Conservation (phyloP, 2,797 vertebrate species). For the Pantherophis alleghaniensis region DNA sequence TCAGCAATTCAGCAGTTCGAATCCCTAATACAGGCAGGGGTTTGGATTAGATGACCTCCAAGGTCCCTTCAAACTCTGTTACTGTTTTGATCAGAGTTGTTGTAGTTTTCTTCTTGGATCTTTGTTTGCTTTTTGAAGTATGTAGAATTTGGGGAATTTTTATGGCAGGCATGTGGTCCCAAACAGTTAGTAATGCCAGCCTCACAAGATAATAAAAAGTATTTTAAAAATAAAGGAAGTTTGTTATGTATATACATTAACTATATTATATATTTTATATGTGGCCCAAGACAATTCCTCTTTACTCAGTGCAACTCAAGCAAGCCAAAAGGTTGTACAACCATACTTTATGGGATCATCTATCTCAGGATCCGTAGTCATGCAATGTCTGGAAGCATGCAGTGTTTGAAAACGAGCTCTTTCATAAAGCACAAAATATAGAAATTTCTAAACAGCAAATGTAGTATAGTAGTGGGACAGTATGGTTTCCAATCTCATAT, state of each 20-base stretch:
- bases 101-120: not conserved
- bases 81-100: not conserved
- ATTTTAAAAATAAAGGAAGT: not conserved
- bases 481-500: not conserved
- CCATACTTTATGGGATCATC: not conserved
- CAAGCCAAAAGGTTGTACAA: not conserved
- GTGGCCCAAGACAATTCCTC: not conserved
- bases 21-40: too few species aligned
- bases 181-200: not conserved
- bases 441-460: not conserved
- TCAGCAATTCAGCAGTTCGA: too few species aligned
- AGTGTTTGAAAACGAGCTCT: not conserved
- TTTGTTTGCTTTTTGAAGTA: not conserved
- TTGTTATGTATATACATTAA: not conserved
- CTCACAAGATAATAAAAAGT: not conserved
- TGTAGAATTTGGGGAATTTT: not conserved
- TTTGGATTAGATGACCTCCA: too few species aligned
- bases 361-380: not conserved
- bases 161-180: not conserved
- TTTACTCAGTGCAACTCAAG: not conserved
- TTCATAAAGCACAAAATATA: not conserved
- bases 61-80: too few species aligned
- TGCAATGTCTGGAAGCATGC: not conserved
- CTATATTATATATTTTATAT: not conserved
- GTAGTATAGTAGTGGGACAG: not conserved